Conservation (phyloP, 2,888 invertebrate species). For the Mimumesa dahlbomi region DNA sequence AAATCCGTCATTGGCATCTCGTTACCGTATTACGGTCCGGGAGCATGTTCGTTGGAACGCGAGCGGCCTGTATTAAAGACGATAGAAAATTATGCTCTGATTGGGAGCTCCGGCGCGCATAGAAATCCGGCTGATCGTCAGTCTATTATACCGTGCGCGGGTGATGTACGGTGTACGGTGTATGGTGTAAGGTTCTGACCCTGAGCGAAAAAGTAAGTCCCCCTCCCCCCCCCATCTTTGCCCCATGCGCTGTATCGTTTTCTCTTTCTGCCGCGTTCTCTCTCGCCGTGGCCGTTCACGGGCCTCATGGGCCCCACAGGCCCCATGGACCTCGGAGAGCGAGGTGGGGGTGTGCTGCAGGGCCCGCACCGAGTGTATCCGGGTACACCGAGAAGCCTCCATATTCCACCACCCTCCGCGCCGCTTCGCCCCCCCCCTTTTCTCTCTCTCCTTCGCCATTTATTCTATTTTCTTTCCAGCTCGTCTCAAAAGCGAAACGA, state of each 20-base stretch:
- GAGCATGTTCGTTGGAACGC: constrained; percentile 10
- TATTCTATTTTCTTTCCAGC: constrained; percentile 34
- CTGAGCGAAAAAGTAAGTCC: constrained; percentile 73
- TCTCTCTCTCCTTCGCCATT: constrained; percentile 45
- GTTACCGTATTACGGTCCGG: constrained; percentile 67
- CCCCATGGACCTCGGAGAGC: constrained; percentile 47
- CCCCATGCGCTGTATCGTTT: constrained; percentile 20
- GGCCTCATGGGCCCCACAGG: constrained; percentile 33
- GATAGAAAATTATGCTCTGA: constrained; percentile 59
- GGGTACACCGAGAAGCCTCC: constrained; percentile 69
- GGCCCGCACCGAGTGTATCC: constrained; percentile 71
- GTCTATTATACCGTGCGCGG: constrained; percentile 68
- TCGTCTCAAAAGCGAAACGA: constrained; percentile 16
- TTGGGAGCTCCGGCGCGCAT: constrained; percentile 53
- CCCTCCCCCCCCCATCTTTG: constrained; percentile 41
- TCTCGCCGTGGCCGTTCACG: constrained; percentile 3
- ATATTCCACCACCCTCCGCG: constrained; percentile 30
- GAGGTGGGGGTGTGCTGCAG: constrained; percentile 68
- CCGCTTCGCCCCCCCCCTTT: constrained; percentile 26
- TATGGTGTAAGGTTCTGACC: constrained; percentile 78
- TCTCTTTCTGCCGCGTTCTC: constrained; percentile 38
- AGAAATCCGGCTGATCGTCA: constrained; percentile 72
- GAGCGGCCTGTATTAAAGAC: constrained; percentile 13
- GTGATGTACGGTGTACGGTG: constrained; percentile 77
- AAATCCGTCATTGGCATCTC: constrained; percentile 74